Percentiles rank a stretch among this genome's conserved stretches.
These are phyloP conservation scores for Chlorospingus semifuscus DNA, from an alignment of 2,797 vertebrate species.

Conservation along the genomic window DNA sequence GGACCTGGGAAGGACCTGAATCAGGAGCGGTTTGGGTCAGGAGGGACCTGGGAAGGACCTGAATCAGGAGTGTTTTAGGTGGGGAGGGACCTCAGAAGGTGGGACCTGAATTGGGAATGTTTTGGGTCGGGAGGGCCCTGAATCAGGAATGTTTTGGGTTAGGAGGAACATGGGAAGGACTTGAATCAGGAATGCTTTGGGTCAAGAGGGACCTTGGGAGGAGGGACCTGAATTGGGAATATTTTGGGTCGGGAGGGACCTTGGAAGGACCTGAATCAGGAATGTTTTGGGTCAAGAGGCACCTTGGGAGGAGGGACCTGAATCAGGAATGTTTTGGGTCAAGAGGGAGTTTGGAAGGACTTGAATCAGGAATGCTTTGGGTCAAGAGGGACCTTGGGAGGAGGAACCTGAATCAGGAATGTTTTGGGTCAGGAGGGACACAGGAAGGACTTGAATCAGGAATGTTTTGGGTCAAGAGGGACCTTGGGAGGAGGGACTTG, in stretches of 20 bases:
- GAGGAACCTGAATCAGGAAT: no score
- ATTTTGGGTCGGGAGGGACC: not conserved
- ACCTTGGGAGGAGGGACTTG: fast-evolving
- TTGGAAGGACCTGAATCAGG: not conserved
- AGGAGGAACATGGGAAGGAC: no score
- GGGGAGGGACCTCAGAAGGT: no score
- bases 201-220: fast-evolving
- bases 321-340: not conserved
- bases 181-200: no score
- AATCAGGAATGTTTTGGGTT: no score
- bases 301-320: not conserved
- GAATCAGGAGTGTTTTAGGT: not conserved
- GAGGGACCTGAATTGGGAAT: no score
- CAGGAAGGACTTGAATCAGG: not conserved
- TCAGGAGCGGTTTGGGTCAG: fast-evolving
- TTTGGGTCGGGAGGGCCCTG: no score
- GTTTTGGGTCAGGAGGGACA: not conserved
- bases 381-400: fast-evolving
- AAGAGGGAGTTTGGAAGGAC: fast-evolving
- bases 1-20: not conserved
- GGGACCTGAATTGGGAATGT: no score
- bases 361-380: not conserved
- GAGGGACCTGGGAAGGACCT: not conserved
- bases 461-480: fast-evolving
- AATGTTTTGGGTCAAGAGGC: not conserved